These are phyloP conservation scores for Atrina japonica DNA, from an alignment of 2,888 invertebrate species.

Conservation along the genomic window DNA sequence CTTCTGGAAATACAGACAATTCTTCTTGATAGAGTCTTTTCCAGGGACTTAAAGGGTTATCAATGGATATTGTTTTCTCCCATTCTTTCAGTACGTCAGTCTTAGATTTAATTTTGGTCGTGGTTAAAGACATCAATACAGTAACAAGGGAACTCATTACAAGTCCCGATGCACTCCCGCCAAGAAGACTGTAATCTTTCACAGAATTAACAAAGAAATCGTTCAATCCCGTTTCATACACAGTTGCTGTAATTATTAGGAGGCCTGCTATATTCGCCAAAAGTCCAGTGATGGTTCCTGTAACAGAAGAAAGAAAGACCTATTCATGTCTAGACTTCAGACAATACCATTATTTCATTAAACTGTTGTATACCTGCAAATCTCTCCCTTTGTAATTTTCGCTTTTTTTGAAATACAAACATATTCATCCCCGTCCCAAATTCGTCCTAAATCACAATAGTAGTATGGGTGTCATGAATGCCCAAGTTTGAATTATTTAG, in stretches of 20 bases:
- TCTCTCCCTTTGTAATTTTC: too few relatives aligned
- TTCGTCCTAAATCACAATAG: too few relatives aligned
- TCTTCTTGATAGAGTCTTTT: slow-evolving; percentile 61
- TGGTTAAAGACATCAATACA: slow-evolving; percentile 64
- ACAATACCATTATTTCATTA: background rate
- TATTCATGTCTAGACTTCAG: too few relatives aligned
- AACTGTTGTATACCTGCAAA: too few relatives aligned
- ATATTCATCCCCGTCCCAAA: too few relatives aligned
- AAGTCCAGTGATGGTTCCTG: slow-evolving; percentile 64
- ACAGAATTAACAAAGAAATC: slow-evolving; percentile 67
- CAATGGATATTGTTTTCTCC: slow-evolving; percentile 68
- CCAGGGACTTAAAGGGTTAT: slow-evolving; percentile 70
- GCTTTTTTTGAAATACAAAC: too few relatives aligned
- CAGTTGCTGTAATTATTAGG: slow-evolving; percentile 58
- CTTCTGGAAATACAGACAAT: slow-evolving; percentile 49
- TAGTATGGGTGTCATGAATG: too few relatives aligned
- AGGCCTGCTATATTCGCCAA: slow-evolving; percentile 55
- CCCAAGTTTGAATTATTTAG: too few relatives aligned
- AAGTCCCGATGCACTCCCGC: slow-evolving; percentile 60
- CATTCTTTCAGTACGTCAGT: slow-evolving; percentile 57
- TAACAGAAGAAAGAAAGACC: slow-evolving; percentile 13
- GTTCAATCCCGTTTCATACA: slow-evolving; percentile 63
- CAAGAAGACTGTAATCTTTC: slow-evolving; percentile 64
- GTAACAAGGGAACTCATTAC: slow-evolving; percentile 59
- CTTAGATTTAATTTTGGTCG: slow-evolving; percentile 55